These are phyloP conservation scores for Lamprologus tigripictilis DNA, from an alignment of 2,113 vertebrate species.

Conservation along the genomic window DNA sequence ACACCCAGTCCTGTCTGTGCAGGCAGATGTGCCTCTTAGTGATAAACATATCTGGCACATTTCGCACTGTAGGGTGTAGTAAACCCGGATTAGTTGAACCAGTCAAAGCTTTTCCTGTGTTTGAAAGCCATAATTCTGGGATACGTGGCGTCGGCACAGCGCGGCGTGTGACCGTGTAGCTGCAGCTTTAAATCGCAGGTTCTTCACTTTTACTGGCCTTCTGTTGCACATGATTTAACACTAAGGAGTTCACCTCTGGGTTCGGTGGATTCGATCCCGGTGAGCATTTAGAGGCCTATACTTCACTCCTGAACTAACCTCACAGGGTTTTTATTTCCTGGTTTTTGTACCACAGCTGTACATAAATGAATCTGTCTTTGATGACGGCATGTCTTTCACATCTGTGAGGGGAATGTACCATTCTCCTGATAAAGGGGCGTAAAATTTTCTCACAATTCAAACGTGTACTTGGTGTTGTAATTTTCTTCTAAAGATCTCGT, in stretches of 20 bases:
- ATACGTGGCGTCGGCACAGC: neutral
- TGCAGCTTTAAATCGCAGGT: neutral
- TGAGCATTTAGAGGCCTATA: slow-evolving; percentile 75
- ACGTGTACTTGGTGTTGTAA: neutral
- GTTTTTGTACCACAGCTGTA: slow-evolving; percentile 22
- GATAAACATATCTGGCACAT: neutral
- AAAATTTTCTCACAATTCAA: neutral
- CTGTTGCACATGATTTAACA: neutral
- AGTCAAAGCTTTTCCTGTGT: neutral
- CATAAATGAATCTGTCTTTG: neutral
- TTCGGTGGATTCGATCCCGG: neutral
- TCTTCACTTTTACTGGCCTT: neutral
- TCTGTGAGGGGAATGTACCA: neutral
- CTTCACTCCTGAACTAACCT: slow-evolving; percentile 77
- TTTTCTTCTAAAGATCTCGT: neutral
- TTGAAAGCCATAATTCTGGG: neutral
- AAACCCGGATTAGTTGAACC: neutral
- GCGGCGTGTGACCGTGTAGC: neutral
- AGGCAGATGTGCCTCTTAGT: neutral
- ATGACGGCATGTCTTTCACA: neutral
- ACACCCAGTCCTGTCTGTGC: neutral
- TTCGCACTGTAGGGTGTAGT: neutral
- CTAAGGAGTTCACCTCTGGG: neutral
- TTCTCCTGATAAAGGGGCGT: neutral
- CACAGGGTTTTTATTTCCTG: neutral